Base-by-base conservation (phyloP, 2,113 vertebrate species). In the Ondatra zibethicus region DNA sequence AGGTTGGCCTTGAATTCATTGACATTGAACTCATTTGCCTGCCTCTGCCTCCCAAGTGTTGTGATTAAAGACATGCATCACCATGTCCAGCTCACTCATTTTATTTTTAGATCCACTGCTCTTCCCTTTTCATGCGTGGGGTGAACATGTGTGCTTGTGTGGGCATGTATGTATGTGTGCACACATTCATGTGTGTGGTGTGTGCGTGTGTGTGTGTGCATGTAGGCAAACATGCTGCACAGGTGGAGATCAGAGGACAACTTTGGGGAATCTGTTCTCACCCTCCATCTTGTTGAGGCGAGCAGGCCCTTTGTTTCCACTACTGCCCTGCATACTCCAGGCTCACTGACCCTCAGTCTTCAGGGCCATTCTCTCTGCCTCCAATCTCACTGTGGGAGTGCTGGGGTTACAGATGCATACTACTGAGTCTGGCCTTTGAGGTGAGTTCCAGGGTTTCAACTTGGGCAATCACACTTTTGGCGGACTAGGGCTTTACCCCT, bases 21-120 rank as follows among this genome's bases (percentile, higher is more conserved):
- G n/a, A n/a, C n/a, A n/a, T n/a, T n/a, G n/a, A 82, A 82, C 55
- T 61, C 78, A 55, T n/a, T 5, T 9, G 1, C 78, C 33, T 36
- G 33, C 21, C 5, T 58, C 50, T n/a, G 21, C 78, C 52, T 58
- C 33, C 50, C 33, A 25, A 58, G 52, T 58, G 78, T 21, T 81
- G 33, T 11, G 78, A 81, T 81, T 75, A 58, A 81, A 81, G 52
- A 11, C 33, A 9, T 55, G 80, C 0, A 1, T 36, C 36, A 61
- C 12, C 36, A 14, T 9, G 23, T 13, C 11, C 7, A 47, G n/a
- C 2, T 81, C 29, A 88, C 4, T 87, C 85, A 84, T 65, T 94
- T 94, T 93, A 91, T 91, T 95, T 92, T 77, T 81, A 29, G 72
- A 58, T 87, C 55, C 8, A 70, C 8, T 66, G 11, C 5, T 12